phyloP scores from a whole-genome alignment of 2,797 vertebrate genomes.

The Scomberomorus guttatus region DNA sequence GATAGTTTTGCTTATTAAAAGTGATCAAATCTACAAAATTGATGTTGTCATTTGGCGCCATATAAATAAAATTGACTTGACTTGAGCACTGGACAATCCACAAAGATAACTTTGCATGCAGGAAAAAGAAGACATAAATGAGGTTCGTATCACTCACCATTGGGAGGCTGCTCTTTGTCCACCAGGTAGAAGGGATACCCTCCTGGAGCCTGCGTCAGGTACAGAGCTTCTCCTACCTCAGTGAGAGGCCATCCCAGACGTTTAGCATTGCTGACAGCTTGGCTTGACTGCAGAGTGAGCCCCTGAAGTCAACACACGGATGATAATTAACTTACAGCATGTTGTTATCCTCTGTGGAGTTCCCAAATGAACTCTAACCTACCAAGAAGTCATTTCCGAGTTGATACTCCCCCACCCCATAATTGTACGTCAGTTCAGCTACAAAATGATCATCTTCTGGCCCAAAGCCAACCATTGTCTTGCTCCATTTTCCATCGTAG shows the following conservation, averaged over 20 bases:
- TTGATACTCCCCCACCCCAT: constrained; percentile 92
- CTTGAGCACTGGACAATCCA: background rate
- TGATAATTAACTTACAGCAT: background rate
- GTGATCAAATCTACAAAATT: too few relatives aligned
- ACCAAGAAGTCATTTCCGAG: constrained; percentile 97
- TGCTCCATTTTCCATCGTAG: constrained; percentile 99
- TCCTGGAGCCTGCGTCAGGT: constrained; percentile 92
- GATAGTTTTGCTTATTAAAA: too few relatives aligned
- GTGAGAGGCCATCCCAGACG: constrained; percentile 91
- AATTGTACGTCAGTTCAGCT: constrained; percentile 96
- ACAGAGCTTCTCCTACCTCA: constrained; percentile 86
- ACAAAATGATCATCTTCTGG: constrained; percentile 96
- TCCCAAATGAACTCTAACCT: constrained; percentile 46
- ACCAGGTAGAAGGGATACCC: constrained; percentile 95
- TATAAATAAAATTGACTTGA: too few relatives aligned
- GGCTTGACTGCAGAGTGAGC: constrained; percentile 91
- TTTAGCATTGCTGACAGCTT: constrained; percentile 92
- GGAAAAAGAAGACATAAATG: background rate
- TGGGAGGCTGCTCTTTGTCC: constrained; percentile 84
- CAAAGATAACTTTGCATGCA: background rate
- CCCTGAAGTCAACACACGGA: constrained; percentile 83
- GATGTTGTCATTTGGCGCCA: too few relatives aligned
- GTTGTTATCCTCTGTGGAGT: background rate
- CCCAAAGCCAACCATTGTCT: constrained; percentile 98
- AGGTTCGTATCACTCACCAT: constrained; percentile 80